Percentiles rank a stretch among this genome's conserved stretches.
phyloP scores from a whole-genome alignment of 2,797 vertebrate species.

The Myotis pilosus region DNA sequence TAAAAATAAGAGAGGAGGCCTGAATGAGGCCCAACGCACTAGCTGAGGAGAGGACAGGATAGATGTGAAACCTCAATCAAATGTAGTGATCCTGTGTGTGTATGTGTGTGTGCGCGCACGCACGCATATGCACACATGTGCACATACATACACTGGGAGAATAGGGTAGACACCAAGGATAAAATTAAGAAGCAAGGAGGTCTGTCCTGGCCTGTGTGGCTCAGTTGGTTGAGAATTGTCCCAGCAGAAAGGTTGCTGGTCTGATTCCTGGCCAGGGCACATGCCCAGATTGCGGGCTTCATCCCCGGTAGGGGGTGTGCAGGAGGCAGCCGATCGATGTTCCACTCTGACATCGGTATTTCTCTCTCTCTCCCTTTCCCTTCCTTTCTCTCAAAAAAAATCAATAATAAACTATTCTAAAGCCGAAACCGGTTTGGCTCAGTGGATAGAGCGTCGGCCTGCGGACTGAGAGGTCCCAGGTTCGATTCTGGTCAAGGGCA shows the following conservation, averaged over 20 bases:
- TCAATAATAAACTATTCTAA: background rate
- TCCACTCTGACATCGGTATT: background rate
- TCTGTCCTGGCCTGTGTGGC: background rate
- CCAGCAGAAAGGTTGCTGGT: too few relatives aligned
- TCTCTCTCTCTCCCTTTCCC: background rate
- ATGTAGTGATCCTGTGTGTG: background rate
- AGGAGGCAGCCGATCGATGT: background rate
- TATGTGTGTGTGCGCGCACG: too few relatives aligned
- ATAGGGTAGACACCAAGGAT: background rate
- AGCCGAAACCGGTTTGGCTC: too few relatives aligned
- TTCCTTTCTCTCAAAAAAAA: background rate
- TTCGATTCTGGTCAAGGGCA: too few relatives aligned
- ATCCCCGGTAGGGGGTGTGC: too few relatives aligned
- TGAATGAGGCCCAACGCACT: background rate
- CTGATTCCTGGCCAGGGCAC: too few relatives aligned
- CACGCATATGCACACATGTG: too few relatives aligned
- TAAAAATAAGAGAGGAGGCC: background rate
- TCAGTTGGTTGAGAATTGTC: background rate
- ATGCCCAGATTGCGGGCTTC: too few relatives aligned
- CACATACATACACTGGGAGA: background rate
- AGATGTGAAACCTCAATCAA: background rate
- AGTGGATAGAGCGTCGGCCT: too few relatives aligned
- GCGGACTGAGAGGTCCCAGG: too few relatives aligned
- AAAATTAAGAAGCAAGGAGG: conserved; percentile 5
- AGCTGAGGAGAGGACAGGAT: background rate